These are phyloP conservation scores for Plodia interpunctella DNA, from an alignment of 1,140 invertebrate genomes.

Conservation along the genomic window DNA sequence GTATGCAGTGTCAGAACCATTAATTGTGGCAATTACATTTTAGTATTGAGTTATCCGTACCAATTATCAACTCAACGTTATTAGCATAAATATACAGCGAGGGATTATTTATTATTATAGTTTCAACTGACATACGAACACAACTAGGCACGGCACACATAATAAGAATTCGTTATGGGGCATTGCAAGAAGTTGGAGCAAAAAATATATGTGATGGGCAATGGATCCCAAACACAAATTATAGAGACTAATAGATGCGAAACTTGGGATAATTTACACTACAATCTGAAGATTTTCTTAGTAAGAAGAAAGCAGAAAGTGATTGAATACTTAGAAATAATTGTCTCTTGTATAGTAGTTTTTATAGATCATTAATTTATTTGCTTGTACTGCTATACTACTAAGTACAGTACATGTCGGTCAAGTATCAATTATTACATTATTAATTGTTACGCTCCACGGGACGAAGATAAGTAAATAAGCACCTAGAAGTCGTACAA, in stretches of 20 bases:
- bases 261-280: no score
- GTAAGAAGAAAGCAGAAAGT: no score
- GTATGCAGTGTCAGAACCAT: background rate
- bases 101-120: conserved; percentile 19
- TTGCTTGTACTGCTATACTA: no score
- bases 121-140: conserved; percentile 8
- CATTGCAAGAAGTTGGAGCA: conserved; percentile 30
- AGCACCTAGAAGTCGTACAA: no score
- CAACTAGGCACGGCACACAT: conserved; percentile 10
- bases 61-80: conserved; percentile 19
- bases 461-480: no score
- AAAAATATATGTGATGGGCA: conserved; percentile 41
- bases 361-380: no score
- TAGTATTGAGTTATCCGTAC: conserved; percentile 21
- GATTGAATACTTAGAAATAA: no score
- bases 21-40: conserved; percentile 15
- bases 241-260: background rate
- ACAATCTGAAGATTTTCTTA: no score
- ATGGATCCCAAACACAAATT: conserved; percentile 21
- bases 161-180: conserved; percentile 35
- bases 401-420: no score
- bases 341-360: no score
- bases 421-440: no score
- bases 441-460: no score
- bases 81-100: conserved; percentile 22